phyloP scores from a whole-genome alignment of 2,797 vertebrate species.

The Acridotheres tristis region DNA sequence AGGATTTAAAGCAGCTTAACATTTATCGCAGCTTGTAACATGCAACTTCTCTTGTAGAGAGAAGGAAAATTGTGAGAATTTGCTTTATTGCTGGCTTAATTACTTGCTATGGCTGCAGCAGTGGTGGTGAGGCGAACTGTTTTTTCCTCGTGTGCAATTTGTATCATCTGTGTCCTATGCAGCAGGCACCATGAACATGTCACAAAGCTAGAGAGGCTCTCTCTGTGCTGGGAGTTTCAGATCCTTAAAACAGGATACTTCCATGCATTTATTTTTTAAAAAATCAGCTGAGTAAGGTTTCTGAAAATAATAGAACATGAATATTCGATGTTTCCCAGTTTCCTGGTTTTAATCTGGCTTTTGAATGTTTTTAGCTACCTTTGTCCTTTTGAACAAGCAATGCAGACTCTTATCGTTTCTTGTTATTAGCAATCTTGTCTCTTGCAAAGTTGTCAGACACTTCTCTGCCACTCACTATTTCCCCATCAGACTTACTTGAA shows the following conservation, averaged over 20 bases:
- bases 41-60: background rate
- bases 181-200: background rate
- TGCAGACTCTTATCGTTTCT: background rate
- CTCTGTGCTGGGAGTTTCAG: background rate
- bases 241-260: background rate
- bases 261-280: background rate
- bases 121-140: background rate
- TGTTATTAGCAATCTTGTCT: background rate
- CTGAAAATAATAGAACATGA: background rate
- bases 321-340: background rate
- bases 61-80: background rate
- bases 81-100: background rate
- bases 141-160: background rate
- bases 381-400: background rate
- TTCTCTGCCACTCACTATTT: background rate
- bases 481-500: background rate
- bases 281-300: background rate
- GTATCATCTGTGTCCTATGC: rapidly evolving
- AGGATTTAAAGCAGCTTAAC: background rate
- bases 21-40: background rate
- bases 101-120: background rate
- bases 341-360: background rate
- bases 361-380: background rate
- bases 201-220: background rate
- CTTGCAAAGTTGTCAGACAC: background rate